Conservation (phyloP, 2,797 vertebrate species). For the Chrysolophus pictus region DNA sequence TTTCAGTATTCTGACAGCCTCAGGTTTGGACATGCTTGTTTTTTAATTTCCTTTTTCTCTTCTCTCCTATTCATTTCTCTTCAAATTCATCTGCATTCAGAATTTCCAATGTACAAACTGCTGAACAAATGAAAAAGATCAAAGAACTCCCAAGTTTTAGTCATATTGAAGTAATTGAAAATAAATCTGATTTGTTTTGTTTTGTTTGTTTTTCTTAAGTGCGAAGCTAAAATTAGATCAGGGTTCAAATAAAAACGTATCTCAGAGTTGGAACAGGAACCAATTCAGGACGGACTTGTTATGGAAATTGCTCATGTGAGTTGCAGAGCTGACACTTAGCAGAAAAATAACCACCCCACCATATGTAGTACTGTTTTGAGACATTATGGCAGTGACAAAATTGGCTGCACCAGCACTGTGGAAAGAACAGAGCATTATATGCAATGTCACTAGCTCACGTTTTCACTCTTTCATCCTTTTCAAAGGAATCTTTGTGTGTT, state of each 20-base stretch:
- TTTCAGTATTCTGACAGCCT: neutral
- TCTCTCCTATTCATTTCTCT: neutral
- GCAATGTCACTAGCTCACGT: neutral
- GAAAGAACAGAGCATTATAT: neutral
- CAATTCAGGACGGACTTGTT: neutral
- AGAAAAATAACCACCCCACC: neutral
- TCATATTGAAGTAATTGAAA: neutral
- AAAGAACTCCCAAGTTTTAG: neutral
- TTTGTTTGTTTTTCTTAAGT: neutral
- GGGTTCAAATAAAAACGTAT: neutral
- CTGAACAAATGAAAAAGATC: neutral
- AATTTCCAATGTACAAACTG: neutral
- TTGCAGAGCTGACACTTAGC: neutral
- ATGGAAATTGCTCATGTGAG: neutral
- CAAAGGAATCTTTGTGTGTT: constrained; percentile 20
- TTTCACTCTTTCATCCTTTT: neutral
- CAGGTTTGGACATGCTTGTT: neutral
- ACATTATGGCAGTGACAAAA: neutral
- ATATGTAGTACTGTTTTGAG: neutral
- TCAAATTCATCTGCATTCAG: neutral
- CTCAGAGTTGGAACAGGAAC: neutral
- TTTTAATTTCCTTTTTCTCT: neutral
- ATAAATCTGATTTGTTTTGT: neutral
- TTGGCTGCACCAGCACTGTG: neutral
- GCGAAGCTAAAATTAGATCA: neutral